These are phyloP conservation scores for Lepus europaeus DNA, from an alignment of 2,113 vertebrate genomes.

Conservation along the genomic window DNA sequence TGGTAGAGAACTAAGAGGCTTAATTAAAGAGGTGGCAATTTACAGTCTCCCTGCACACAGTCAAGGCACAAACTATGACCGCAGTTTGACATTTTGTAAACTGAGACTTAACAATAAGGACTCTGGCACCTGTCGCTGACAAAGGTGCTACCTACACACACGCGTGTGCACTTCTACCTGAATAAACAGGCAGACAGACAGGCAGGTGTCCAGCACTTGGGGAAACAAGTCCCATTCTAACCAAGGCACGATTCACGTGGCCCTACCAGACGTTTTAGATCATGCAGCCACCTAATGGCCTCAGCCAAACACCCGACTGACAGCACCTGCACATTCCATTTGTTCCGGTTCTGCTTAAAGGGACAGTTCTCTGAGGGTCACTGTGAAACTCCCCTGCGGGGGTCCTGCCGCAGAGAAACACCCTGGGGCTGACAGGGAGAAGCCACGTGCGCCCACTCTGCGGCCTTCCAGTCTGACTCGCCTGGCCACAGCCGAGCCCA, in stretches of 20 bases:
- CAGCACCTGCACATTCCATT: not conserved
- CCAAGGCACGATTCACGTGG: not conserved
- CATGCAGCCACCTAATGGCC: not conserved
- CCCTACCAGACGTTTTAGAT: not conserved
- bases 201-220: not conserved
- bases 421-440: not conserved
- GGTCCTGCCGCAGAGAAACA: not conserved
- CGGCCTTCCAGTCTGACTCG: not conserved
- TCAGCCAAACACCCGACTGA: not conserved
- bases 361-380: not conserved
- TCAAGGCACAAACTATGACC: not conserved
- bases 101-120: conserved; percentile 5
- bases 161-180: not conserved
- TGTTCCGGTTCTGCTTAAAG: conserved; percentile 19
- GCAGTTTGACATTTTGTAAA: conserved; percentile 51
- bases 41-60: conserved; percentile 21
- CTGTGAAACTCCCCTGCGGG: accelerated
- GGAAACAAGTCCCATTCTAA: not conserved
- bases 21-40: conserved; percentile 54
- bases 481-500: not conserved
- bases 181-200: not conserved
- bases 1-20: not conserved
- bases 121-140: not conserved
- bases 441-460: not conserved
- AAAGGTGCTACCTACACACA: not conserved